A percentile compares a stretch with the other conserved stretches of the same genome.
phyloP scores from a whole-genome alignment of 1,140 invertebrate genomes.

The Trichomalopsis sarcophagae region DNA sequence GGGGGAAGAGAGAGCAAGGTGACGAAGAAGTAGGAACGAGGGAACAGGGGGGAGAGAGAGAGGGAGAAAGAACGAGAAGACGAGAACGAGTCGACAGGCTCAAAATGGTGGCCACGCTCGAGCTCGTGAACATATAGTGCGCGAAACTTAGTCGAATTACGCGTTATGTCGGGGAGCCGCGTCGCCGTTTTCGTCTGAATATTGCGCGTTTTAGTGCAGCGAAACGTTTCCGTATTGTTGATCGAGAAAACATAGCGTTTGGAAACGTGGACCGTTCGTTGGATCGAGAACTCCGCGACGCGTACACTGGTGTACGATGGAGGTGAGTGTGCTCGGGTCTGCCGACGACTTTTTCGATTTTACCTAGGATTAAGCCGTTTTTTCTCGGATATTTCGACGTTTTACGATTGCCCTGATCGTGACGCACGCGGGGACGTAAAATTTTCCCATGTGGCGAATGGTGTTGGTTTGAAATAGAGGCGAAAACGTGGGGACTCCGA shows the following conservation, averaged over 20 bases:
- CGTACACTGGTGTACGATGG: slow-evolving; percentile 71
- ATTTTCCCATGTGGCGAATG: slow-evolving; percentile 48
- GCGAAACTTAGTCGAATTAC: slow-evolving; percentile 66
- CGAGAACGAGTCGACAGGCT: slow-evolving; percentile 66
- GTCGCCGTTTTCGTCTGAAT: slow-evolving; percentile 49
- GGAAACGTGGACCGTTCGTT: background rate
- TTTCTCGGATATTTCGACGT: background rate
- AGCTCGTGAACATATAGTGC: slow-evolving; percentile 69
- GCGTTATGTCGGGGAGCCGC: slow-evolving; percentile 61
- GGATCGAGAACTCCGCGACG: slow-evolving; percentile 63
- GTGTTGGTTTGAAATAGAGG: slow-evolving; percentile 70
- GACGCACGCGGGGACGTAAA: background rate
- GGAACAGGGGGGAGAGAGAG: slow-evolving; percentile 32
- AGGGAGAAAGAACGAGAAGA: slow-evolving; percentile 59
- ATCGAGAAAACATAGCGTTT: background rate
- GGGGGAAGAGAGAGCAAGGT: slow-evolving; percentile 44
- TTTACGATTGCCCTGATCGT: background rate
- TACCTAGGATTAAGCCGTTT: slow-evolving; percentile 20
- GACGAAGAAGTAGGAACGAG: slow-evolving; percentile 56
- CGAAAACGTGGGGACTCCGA: slow-evolving; percentile 62
- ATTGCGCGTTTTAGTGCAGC: slow-evolving; percentile 15
- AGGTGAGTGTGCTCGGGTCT: slow-evolving; percentile 69
- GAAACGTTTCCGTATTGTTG: background rate
- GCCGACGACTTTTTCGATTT: slow-evolving; percentile 55
- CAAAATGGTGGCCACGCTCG: slow-evolving; percentile 70